Percentiles rank a stretch among this genome's conserved stretches.
phyloP scores from a whole-genome alignment of 2,888 invertebrate genomes.

The Bombylius major region DNA sequence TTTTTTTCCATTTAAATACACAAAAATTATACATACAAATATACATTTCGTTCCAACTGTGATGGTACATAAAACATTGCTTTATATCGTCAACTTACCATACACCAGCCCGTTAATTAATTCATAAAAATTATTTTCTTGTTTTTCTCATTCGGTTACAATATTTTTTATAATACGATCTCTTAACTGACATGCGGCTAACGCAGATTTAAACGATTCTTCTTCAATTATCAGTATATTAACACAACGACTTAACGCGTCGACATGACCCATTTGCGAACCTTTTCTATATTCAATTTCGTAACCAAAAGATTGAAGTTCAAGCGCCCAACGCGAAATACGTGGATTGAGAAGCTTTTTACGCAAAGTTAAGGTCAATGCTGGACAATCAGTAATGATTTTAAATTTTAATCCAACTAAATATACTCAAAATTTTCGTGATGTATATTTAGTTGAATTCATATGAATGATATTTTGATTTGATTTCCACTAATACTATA shows the following conservation, averaged over 20 bases:
- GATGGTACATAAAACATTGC: conserved; percentile 12
- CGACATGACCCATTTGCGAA: conserved; percentile 19
- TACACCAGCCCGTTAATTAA: conserved; percentile 7
- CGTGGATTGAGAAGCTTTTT: conserved; percentile 16
- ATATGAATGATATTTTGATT: conserved; percentile 19
- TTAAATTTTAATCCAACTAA: conserved; percentile 17
- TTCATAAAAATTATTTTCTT: conserved; percentile 7
- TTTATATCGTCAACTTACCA: neutral
- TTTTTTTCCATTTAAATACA: no score
- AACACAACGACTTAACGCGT: conserved; percentile 17
- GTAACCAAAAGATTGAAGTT: conserved; percentile 15
- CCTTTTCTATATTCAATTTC: conserved; percentile 14
- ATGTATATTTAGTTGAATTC: conserved; percentile 22
- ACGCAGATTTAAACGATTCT: neutral
- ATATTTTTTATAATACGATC: conserved; percentile 16
- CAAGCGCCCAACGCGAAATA: conserved; percentile 15
- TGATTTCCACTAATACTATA: conserved; percentile 18
- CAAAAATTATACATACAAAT: no score
- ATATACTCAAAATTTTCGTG: conserved; percentile 19
- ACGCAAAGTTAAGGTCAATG: conserved; percentile 14
- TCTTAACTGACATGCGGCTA: conserved; percentile 7
- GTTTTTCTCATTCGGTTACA: conserved; percentile 9
- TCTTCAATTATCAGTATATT: conserved; percentile 3
- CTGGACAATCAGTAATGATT: conserved; percentile 18
- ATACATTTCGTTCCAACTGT: conserved; percentile 15